Evolutionary conservation across 2,888 invertebrate species (phyloP).

Genomic region (Rhagonycha fulva): DNA sequence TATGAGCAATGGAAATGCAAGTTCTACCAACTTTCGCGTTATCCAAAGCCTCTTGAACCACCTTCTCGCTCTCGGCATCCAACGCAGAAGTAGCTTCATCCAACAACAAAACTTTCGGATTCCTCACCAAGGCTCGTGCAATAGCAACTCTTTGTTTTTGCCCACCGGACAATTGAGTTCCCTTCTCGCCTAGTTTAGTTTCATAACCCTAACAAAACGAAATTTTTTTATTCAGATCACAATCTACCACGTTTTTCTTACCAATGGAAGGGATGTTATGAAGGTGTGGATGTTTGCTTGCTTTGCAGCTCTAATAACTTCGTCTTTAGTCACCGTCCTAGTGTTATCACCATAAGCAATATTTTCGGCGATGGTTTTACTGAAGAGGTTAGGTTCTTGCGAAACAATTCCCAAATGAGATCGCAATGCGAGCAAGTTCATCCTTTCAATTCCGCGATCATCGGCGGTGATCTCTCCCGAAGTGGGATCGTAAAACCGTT

Average conservation of each 20-base stretch:
- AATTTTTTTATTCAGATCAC: not conserved
- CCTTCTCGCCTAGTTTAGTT: slow-evolving; percentile 78
- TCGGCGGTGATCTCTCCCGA: slow-evolving; percentile 62
- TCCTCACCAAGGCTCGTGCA: slow-evolving; percentile 79
- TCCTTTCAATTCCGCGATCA: slow-evolving; percentile 39
- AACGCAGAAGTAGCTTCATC: slow-evolving; percentile 90
- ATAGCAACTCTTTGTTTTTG: slow-evolving; percentile 89
- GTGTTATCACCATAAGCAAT: too few species aligned
- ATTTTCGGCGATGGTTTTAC: too few species aligned
- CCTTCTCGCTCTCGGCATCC: slow-evolving; percentile 85
- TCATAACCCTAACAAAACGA: slow-evolving; percentile 71
- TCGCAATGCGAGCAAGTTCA: slow-evolving; percentile 57
- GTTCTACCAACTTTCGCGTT: too few species aligned
- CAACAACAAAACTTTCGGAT: slow-evolving; percentile 75
- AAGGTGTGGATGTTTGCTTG: slow-evolving; percentile 54
- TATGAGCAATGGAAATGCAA: too few species aligned
- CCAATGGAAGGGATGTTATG: slow-evolving; percentile 74
- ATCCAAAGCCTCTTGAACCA: slow-evolving; percentile 68
- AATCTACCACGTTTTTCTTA: slow-evolving; percentile 49
- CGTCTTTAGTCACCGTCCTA: slow-evolving; percentile 73
- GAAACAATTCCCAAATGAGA: slow-evolving; percentile 85
- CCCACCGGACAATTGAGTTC: slow-evolving; percentile 78
- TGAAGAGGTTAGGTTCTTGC: slow-evolving; percentile 60
- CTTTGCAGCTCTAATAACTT: slow-evolving; percentile 58
- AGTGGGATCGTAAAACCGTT: slow-evolving; percentile 81